Evolutionary conservation across 2,797 vertebrate genomes (phyloP).

Genomic region (Gymnopithys bicolor): DNA sequence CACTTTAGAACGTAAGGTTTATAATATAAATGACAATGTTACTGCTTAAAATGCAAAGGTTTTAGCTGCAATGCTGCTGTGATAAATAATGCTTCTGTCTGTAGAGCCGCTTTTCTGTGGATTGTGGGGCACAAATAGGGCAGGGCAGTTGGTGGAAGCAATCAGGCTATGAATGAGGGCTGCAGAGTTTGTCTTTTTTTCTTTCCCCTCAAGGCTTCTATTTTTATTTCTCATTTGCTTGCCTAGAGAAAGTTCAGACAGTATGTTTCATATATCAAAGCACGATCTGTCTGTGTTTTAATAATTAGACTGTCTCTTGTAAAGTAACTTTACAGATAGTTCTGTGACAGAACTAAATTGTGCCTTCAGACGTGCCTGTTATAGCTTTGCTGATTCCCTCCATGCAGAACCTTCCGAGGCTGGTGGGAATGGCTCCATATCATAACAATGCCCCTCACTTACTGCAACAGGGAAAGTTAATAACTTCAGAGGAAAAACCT

Average conservation of each 20-base stretch:
- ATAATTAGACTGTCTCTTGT: slow-evolving; percentile 21
- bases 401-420: background rate
- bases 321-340: background rate
- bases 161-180: background rate
- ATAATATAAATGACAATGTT: background rate
- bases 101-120: background rate
- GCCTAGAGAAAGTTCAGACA: slow-evolving; percentile 27
- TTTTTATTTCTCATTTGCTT: slow-evolving; percentile 47
- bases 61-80: background rate
- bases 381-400: background rate
- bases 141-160: background rate
- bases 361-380: background rate
- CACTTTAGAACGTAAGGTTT: background rate
- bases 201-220: background rate
- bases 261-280: slow-evolving; percentile 26
- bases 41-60: background rate
- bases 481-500: background rate
- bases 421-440: background rate
- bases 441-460: fast-evolving
- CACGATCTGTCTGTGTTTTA: slow-evolving; percentile 44
- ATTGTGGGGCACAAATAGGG: background rate
- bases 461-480: background rate
- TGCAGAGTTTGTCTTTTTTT: background rate
- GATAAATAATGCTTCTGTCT: background rate
- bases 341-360: background rate